Evolutionary conservation across 1,140 invertebrate genomes (phyloP), one percentile per base, ranked within the genome.

Genomic region (Hypsibius dujardini): DNA sequence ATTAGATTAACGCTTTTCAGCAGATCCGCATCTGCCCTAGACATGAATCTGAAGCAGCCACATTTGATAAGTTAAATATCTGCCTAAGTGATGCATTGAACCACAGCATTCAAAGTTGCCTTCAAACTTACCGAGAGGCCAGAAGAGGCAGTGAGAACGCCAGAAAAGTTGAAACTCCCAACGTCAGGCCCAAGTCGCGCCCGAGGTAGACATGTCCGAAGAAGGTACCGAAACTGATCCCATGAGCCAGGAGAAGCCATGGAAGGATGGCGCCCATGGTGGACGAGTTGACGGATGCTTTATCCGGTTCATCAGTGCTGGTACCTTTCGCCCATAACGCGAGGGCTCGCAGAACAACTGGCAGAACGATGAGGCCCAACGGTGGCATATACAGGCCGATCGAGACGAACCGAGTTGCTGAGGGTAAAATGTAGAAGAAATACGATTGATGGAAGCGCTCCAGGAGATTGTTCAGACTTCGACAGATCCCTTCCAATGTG

Each of bases 371-470:
- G 1, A 90, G 76, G 71, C 86, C 87, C 74, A 95, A 82, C 2
- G 89, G 87, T 12, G 90, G 88, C 86, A 95, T 95, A 76, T 95
- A 96, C 59, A 90, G 82, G 14, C 90, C 92, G 77, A 97, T 98
- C 46, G 92, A 96, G 74, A 97, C 86, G 77, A 93, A 98, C 74
- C 90, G 83, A 78, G 92, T 86, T 1, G 90, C 90, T 46, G 88
- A 87, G 3, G 92, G 87, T 50, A 97, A 81, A 47, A 98, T 79
- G 79, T 98, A 98, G 78, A 98, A 97, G 82, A 97, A 97, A 80
- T 91, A 98, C 14, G 93, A 97, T 77, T 97, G 94, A 80, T 98
- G 94, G 78, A 98, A 96, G 75, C 91, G 82, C 80, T 98, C 94
- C 46, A 96, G 81, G 40, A 98, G 81, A 81, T 98, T 98, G 79